phyloP scores from a whole-genome alignment of 2,113 vertebrate genomes.

The Neotragus pygmaeus region DNA sequence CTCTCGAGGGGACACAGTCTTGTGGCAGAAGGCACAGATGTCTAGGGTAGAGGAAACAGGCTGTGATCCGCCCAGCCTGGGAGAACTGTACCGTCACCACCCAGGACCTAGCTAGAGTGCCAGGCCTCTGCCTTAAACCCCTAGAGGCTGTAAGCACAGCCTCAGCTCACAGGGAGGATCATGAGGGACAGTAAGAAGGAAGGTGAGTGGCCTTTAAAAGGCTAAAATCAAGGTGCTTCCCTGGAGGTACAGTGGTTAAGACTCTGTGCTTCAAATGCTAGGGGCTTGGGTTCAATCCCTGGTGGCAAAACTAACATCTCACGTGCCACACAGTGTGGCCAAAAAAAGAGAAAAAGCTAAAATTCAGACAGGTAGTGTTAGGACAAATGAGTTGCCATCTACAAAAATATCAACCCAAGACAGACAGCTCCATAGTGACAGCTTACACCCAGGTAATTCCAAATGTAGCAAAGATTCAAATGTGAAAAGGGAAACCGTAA shows the following conservation, averaged over 20 bases:
- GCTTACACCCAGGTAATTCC: background rate
- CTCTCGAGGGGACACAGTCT: slow-evolving; percentile 80
- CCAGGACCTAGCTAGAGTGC: background rate
- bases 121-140: background rate
- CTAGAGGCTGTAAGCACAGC: background rate
- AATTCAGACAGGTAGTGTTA: background rate
- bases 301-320: background rate
- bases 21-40: slow-evolving; percentile 94
- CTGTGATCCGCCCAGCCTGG: fast-evolving
- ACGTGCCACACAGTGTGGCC: background rate
- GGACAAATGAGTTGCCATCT: background rate
- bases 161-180: background rate
- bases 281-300: background rate
- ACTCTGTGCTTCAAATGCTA: background rate
- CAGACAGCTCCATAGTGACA: background rate
- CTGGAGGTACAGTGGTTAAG: background rate
- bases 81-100: background rate
- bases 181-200: background rate
- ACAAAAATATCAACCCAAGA: background rate
- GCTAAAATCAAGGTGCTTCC: background rate
- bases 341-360: background rate
- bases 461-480: background rate
- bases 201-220: background rate
- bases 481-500: background rate
- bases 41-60: slow-evolving; percentile 74